Conservation (phyloP, 2,797 vertebrate species). For the Pipistrellus pygmaeus region DNA sequence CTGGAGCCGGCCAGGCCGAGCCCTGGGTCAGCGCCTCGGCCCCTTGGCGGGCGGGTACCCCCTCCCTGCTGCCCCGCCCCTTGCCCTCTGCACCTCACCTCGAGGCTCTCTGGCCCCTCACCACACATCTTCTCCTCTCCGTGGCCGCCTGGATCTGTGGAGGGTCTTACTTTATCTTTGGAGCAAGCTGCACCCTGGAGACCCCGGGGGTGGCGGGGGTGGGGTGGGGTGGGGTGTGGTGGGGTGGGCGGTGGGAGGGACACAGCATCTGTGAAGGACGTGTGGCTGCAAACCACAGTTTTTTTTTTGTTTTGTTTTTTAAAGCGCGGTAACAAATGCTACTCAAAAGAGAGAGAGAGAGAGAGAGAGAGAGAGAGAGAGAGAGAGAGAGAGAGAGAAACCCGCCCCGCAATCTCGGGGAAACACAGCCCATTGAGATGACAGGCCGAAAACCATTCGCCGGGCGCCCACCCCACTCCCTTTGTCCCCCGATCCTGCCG, state of each 20-base stretch:
- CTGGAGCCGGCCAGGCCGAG: neutral
- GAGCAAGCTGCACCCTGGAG: slow-evolving; percentile 76
- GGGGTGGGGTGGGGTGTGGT: too few relatives aligned
- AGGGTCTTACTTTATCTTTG: slow-evolving; percentile 48
- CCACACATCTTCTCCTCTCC: slow-evolving; percentile 72
- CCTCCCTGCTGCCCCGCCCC: fast-evolving
- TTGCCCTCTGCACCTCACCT: neutral
- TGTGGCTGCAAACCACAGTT: slow-evolving; percentile 71
- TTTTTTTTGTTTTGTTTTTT: neutral
- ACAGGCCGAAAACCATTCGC: slow-evolving; percentile 92
- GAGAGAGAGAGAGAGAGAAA: neutral
- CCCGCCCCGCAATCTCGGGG: slow-evolving; percentile 90
- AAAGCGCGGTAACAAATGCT: slow-evolving; percentile 88
- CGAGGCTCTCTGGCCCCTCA: slow-evolving; percentile 66
- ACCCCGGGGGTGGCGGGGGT: slow-evolving; percentile 60
- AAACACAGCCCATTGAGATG: slow-evolving; percentile 92
- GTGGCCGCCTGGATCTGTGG: slow-evolving; percentile 56
- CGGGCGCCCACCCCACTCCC: slow-evolving; percentile 88
- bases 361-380: neutral
- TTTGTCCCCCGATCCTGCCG: slow-evolving; percentile 90
- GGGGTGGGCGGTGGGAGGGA: neutral
- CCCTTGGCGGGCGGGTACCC: fast-evolving
- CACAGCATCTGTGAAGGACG: slow-evolving; percentile 84
- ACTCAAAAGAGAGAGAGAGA: slow-evolving; percentile 80
- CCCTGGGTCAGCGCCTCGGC: neutral